Percentiles rank a stretch among this genome's conserved stretches.
Conservation (phyloP, 92 coral and sea anemone species). For the Siderastrea radians region DNA sequence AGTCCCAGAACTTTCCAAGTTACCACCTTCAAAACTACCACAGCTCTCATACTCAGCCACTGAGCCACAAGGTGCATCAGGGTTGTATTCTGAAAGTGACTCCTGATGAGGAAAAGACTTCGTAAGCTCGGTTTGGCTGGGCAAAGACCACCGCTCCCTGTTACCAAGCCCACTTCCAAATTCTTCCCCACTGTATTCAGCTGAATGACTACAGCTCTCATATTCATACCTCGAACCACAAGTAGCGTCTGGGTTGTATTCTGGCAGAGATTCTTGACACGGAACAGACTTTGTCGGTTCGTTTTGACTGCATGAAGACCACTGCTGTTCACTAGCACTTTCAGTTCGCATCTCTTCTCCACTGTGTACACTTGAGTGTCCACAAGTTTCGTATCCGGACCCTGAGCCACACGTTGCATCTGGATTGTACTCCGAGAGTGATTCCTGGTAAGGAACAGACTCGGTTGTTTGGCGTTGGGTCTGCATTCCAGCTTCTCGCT, state of each 20-base stretch:
- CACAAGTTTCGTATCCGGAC: not conserved
- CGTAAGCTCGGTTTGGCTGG: too few relatives aligned
- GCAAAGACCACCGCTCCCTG: not conserved
- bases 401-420: conserved; percentile 24
- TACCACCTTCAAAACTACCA: not conserved
- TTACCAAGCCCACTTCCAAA: not conserved
- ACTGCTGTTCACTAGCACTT: not conserved
- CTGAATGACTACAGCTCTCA: not conserved
- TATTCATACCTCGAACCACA: conserved; percentile 10
- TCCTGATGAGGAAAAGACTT: conserved; percentile 18
- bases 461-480: not conserved
- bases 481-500: not conserved
- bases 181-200: not conserved
- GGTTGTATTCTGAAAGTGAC: conserved; percentile 9
- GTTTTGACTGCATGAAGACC: not conserved
- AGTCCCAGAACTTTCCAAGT: not conserved
- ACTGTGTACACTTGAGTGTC: not conserved
- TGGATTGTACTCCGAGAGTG: conserved; percentile 8
- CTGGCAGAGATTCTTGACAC: conserved; percentile 20
- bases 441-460: not conserved
- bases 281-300: not conserved
- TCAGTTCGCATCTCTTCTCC: not conserved
- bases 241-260: conserved; percentile 26
- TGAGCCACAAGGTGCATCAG: conserved; percentile 10
- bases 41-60: not conserved